phyloP scores from a whole-genome alignment of 2,888 invertebrate species.

The Halictus quadricinctus region DNA sequence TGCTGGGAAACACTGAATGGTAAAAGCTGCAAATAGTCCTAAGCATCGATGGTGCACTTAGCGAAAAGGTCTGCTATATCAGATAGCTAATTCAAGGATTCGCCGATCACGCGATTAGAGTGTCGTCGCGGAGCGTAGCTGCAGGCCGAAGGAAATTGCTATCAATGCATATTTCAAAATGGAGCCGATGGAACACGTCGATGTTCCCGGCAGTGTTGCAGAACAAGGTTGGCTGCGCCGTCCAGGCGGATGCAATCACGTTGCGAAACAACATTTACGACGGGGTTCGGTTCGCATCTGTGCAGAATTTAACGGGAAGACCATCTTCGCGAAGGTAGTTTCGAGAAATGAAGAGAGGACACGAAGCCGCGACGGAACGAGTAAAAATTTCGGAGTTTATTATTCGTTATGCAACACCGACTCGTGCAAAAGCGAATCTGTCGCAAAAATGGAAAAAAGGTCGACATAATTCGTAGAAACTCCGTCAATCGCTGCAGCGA shows the following conservation, averaged over 20 bases:
- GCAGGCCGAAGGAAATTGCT: background rate
- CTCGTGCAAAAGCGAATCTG: background rate
- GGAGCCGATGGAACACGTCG: background rate
- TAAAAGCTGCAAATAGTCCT: background rate
- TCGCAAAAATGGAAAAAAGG: background rate
- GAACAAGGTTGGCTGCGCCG: background rate
- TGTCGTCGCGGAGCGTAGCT: background rate
- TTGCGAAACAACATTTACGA: slow-evolving; percentile 6
- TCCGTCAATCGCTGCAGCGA: background rate
- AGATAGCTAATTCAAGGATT: background rate
- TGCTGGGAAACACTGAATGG: too few species aligned
- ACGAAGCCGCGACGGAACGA: background rate
- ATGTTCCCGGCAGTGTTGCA: background rate
- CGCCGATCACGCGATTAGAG: background rate
- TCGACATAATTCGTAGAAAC: background rate
- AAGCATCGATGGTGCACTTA: background rate
- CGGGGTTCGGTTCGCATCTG: background rate
- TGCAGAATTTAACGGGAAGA: background rate
- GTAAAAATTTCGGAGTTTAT: background rate
- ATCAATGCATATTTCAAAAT: slow-evolving; percentile 2
- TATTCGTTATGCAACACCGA: background rate
- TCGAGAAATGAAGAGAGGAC: background rate
- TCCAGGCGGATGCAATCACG: slow-evolving; percentile 4
- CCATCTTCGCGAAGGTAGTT: background rate
- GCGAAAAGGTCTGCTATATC: background rate